Evolutionary conservation across 2,113 vertebrate species (phyloP).

Genomic region (Pygoscelis antarcticus): DNA sequence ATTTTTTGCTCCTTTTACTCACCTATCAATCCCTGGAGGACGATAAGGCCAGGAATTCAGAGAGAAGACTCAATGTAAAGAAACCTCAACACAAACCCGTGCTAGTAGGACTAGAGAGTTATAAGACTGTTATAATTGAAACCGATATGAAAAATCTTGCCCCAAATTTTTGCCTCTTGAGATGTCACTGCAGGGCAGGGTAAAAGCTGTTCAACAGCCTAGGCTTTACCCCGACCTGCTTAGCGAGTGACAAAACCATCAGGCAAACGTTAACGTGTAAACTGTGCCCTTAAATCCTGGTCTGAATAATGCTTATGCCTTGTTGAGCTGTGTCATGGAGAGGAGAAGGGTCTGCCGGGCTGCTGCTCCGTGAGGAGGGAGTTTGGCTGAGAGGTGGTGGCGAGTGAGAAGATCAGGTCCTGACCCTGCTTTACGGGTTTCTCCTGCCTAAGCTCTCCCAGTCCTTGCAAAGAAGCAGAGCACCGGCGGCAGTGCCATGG

Average conservation of each 20-base stretch:
- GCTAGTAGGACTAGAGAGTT: neutral
- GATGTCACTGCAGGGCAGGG: neutral
- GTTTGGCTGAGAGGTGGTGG: neutral
- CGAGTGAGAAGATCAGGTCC: neutral
- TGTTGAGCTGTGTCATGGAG: neutral
- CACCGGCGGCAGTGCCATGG: rapidly evolving
- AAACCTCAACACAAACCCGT: neutral
- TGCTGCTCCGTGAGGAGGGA: neutral
- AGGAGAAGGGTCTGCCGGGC: neutral
- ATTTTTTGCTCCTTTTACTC: neutral
- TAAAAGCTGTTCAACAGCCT: neutral
- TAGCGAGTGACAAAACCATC: neutral
- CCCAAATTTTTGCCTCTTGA: neutral
- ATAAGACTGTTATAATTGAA: neutral
- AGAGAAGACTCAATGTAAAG: neutral
- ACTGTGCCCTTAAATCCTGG: neutral
- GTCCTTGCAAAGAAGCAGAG: neutral
- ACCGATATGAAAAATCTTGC: neutral
- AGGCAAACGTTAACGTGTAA: neutral
- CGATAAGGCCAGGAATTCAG: neutral
- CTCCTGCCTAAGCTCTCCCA: neutral
- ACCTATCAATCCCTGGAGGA: neutral
- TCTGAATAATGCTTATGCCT: neutral
- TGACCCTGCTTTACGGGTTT: neutral
- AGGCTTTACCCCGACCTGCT: neutral